A percentile compares a stretch with the other conserved stretches of the same genome.
phyloP scores from a whole-genome alignment of 2,113 vertebrate species.

The Polyodon spathula region DNA sequence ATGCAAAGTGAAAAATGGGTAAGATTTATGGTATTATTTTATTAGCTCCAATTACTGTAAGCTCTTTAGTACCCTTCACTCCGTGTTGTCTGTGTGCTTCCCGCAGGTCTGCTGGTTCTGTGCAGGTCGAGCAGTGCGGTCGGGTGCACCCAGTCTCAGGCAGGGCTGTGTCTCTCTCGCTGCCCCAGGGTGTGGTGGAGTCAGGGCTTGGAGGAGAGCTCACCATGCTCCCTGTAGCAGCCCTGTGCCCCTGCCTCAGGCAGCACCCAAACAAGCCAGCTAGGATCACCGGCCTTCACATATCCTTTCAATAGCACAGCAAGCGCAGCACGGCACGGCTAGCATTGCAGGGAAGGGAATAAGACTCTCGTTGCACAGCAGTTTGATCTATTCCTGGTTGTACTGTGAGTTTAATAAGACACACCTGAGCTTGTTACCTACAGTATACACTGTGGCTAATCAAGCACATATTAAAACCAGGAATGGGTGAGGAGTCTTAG shows the following conservation, averaged over 20 bases:
- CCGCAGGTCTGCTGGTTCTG: constrained; percentile 22
- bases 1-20: no score
- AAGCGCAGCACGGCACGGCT: not conserved
- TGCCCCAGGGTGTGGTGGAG: constrained; percentile 48
- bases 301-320: constrained; percentile 56
- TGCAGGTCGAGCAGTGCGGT: constrained; percentile 35
- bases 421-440: no score
- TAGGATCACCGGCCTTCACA: constrained; percentile 50
- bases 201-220: constrained; percentile 53
- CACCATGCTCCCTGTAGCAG: constrained; percentile 43
- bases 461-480: no score
- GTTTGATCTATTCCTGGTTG: no score
- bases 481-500: no score
- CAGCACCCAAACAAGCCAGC: constrained; percentile 51
- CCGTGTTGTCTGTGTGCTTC: constrained; percentile 30
- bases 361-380: no score
- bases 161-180: constrained; percentile 41
- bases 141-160: constrained; percentile 60
- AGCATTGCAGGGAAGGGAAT: no score
- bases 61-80: not conserved
- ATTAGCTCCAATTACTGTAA: not conserved
- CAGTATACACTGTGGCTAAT: no score
- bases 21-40: no score
- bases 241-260: constrained; percentile 58
- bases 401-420: no score